Percentiles rank a stretch among this genome's conserved stretches.
phyloP scores from a whole-genome alignment of 2,113 vertebrate genomes.

The Caracal caracal region DNA sequence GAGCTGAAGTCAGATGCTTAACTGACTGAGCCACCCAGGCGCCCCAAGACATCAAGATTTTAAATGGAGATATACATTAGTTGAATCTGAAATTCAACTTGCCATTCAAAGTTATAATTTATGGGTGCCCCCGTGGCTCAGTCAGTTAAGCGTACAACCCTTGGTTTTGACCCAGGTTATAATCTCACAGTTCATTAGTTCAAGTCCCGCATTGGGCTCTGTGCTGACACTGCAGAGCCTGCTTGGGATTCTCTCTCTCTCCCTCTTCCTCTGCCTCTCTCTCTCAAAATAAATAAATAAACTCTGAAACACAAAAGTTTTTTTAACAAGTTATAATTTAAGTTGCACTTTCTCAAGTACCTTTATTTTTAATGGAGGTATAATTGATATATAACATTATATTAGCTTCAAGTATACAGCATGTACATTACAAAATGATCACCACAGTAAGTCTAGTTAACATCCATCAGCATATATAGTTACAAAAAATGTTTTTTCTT shows the following conservation, averaged over 20 bases:
- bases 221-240: too few species aligned
- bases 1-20: too few species aligned
- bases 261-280: too few species aligned
- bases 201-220: too few species aligned
- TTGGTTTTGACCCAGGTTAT: too few species aligned
- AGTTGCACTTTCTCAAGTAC: background rate
- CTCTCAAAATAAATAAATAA: too few species aligned
- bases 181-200: too few species aligned
- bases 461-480: background rate
- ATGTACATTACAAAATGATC: background rate
- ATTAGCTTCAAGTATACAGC: background rate
- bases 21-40: too few species aligned
- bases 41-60: background rate
- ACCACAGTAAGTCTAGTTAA: background rate
- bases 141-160: too few species aligned
- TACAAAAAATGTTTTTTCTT: background rate
- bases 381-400: background rate
- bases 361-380: background rate
- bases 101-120: background rate
- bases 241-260: too few species aligned
- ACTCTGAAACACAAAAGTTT: too few species aligned
- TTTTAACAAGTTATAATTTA: background rate
- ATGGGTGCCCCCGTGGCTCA: too few species aligned
- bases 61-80: conserved; percentile 3
- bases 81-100: conserved; percentile 57